Evolutionary conservation across 37 sponge, comb jelly and placozoan genomes (phyloP), one percentile per base, ranked within the genome.

Genomic region (Theonella swinhoei): DNA sequence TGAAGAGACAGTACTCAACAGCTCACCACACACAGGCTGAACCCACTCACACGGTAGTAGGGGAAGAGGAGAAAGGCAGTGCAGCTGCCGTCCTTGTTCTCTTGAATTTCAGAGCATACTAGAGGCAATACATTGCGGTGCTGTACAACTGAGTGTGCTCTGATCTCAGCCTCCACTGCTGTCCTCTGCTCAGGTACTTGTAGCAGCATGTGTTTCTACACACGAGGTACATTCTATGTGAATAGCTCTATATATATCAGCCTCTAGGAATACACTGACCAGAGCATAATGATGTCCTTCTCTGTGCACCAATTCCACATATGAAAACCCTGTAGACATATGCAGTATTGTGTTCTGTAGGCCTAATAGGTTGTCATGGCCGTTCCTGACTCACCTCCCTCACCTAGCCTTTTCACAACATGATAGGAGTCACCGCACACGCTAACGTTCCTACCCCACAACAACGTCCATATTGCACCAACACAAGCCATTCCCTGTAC

Each of bases 31-130:
- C 58, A 26, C 25, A 71, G 4, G 38, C 23, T 23, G 39, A 23
- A 7, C 38, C 23, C 23, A 30, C 76, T 54, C 24, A 91, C 91
- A 42, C 66, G 58, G 72, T 89, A 92, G 83, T 64, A 95, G 9
- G 96, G 96, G 59, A 95, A 95, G 23, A 95, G 70, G 24, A 95
- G 93, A 20, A 80, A 39, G 22, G 90, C 96, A 1, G 23, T 65
- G 0, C 66, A n/a, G 3, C 69, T 26, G 26, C 81, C 76, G 0
- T 39, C 29, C 17, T 70, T 59, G 11, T 58, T 66, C 0, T 79
- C 84, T 26, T 67, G 65, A 22, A 87, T 28, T 58, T 83, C 76
- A n/a, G 85, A 72, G 65, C 82, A 82, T 1, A 92, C 71, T 72
- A 95, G 88, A 29, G 76, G 60, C 38, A 92, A 37, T 30, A 95